Conservation (phyloP, 2,113 vertebrate species). For the Formicarius rufipectus region DNA sequence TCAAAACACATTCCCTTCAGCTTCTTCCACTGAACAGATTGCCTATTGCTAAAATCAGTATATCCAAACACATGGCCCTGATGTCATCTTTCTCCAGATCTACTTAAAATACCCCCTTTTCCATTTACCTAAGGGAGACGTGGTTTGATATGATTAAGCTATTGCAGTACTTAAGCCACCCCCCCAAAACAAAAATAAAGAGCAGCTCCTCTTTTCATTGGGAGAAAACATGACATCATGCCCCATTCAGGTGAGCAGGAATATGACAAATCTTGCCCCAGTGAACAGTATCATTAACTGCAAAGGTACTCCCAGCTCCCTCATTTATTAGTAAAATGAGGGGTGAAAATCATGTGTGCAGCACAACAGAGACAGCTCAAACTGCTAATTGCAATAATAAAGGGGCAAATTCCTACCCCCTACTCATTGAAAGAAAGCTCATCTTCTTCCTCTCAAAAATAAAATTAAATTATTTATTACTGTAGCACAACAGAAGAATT, state of each 20-base stretch:
- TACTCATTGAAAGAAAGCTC: neutral
- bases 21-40: neutral
- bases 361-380: neutral
- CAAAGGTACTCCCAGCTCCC: neutral
- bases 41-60: neutral
- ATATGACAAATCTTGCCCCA: constrained; percentile 15
- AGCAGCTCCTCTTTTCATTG: neutral
- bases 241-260: constrained; percentile 8
- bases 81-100: neutral
- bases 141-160: neutral
- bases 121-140: neutral
- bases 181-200: constrained; percentile 4
- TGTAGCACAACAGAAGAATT: neutral
- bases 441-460: neutral
- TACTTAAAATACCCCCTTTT: neutral
- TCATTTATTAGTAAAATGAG: neutral
- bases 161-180: neutral
- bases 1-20: neutral
- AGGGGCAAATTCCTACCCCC: neutral
- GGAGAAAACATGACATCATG: constrained; percentile 33
- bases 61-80: neutral
- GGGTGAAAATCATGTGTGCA: neutral
- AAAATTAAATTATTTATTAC: constrained; percentile 10
- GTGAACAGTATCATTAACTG: neutral
- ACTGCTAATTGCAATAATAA: neutral